These are phyloP conservation scores for Glandiceps talaboti DNA, from an alignment of 53 echinoderm and acorn worm genomes.

Conservation along the genomic window DNA sequence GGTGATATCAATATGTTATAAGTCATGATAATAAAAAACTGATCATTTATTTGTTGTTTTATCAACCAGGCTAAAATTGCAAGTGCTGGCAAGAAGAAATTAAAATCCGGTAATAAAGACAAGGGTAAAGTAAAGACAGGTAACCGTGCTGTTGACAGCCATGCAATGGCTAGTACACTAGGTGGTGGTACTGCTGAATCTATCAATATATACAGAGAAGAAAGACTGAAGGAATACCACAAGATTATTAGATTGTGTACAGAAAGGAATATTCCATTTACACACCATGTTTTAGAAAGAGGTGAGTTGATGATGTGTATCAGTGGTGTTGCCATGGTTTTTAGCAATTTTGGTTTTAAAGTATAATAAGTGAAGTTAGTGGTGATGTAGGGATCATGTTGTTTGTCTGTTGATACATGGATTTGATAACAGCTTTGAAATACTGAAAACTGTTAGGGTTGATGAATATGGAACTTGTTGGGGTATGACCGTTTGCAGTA, in stretches of 20 bases:
- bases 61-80: slow-evolving; percentile 1
- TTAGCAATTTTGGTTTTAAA: too few species aligned
- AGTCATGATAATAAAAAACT: too few species aligned
- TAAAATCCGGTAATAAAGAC: not conserved
- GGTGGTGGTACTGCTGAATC: slow-evolving; percentile 37
- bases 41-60: too few species aligned
- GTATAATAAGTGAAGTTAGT: too few species aligned
- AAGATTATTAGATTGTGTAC: slow-evolving; percentile 62
- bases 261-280: slow-evolving; percentile 41
- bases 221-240: slow-evolving; percentile 72
- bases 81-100: not conserved
- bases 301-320: slow-evolving; percentile 36
- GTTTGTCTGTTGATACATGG: too few species aligned
- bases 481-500: too few species aligned
- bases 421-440: too few species aligned
- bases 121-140: slow-evolving; percentile 61
- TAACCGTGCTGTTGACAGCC: slow-evolving; percentile 56
- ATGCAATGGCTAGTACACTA: slow-evolving; percentile 50
- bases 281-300: slow-evolving; percentile 66
- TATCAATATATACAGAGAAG: slow-evolving; percentile 67
- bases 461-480: too few species aligned
- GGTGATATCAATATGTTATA: too few species aligned
- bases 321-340: too few species aligned
- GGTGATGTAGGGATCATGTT: too few species aligned
- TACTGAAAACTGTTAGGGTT: too few species aligned